Evolutionary conservation across 2,888 invertebrate species (phyloP).

Genomic region (Orthosia gracilis): DNA sequence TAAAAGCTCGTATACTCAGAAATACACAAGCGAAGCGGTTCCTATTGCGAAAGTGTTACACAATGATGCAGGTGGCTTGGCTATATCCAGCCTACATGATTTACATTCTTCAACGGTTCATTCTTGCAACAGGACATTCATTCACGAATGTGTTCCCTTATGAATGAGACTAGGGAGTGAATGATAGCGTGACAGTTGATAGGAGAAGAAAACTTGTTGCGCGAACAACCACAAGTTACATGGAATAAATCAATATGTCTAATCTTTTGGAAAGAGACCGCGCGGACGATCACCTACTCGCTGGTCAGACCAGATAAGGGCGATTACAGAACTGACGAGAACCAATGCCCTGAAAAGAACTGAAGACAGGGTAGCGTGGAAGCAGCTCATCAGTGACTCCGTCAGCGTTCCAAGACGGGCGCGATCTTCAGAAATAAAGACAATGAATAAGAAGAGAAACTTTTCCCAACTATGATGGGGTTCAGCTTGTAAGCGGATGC

Average conservation of each 20-base stretch:
- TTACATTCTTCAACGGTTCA: slow-evolving; percentile 15
- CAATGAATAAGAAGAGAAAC: too few relatives aligned
- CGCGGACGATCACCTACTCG: too few relatives aligned
- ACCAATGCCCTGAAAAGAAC: too few relatives aligned
- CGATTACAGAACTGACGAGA: too few relatives aligned
- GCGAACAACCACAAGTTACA: neutral
- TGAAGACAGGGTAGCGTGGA: too few relatives aligned
- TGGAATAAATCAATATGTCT: neutral
- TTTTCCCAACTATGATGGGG: too few relatives aligned
- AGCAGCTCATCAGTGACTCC: too few relatives aligned
- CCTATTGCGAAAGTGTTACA: slow-evolving; percentile 42
- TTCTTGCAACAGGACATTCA: slow-evolving; percentile 16
- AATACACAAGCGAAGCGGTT: slow-evolving; percentile 37
- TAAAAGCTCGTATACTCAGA: slow-evolving; percentile 36
- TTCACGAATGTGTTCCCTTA: neutral
- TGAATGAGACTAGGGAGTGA: neutral
- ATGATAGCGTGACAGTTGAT: neutral
- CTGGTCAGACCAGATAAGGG: too few relatives aligned
- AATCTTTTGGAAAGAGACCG: too few relatives aligned
- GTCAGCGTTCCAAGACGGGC: too few relatives aligned
- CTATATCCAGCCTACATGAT: slow-evolving; percentile 36
- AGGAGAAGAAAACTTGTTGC: neutral
- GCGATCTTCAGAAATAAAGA: too few relatives aligned
- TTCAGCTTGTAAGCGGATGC: too few relatives aligned
- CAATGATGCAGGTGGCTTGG: slow-evolving; percentile 46